Percentiles rank a stretch among this genome's conserved stretches.
These are phyloP conservation scores for Phalacrocorax aristotelis DNA, from an alignment of 2,113 vertebrate genomes.

Conservation along the genomic window DNA sequence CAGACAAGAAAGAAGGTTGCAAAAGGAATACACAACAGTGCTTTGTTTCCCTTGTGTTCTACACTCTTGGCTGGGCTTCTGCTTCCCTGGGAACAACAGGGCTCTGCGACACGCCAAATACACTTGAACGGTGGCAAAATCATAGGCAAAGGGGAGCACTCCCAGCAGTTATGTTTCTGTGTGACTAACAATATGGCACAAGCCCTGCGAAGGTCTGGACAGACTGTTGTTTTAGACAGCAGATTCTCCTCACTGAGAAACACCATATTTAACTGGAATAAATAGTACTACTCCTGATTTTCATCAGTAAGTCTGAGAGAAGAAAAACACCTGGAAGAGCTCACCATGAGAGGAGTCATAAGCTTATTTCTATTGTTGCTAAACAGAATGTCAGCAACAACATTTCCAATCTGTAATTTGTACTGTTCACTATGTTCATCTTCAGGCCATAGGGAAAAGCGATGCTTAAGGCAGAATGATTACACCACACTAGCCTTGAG, in stretches of 20 bases:
- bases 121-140: not conserved
- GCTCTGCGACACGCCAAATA: not conserved
- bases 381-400: conserved; percentile 15
- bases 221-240: not conserved
- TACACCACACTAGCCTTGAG: conserved; percentile 30
- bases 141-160: not conserved
- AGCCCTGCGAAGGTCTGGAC: not conserved
- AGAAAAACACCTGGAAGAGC: not conserved
- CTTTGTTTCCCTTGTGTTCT: not conserved
- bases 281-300: not conserved
- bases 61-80: not conserved
- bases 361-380: conserved; percentile 2
- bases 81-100: not conserved
- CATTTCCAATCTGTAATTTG: not conserved
- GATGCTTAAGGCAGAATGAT: conserved; percentile 53
- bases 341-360: not conserved
- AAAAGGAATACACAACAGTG: not conserved
- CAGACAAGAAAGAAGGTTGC: not conserved
- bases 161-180: not conserved
- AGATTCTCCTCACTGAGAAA: not conserved
- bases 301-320: not conserved
- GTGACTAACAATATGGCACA: not conserved
- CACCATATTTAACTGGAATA: not conserved
- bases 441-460: conserved; percentile 2
- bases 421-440: not conserved